These are phyloP conservation scores for Leptinotarsa defecta DNA, from an alignment of 1,140 invertebrate genomes.

Conservation along the genomic window DNA sequence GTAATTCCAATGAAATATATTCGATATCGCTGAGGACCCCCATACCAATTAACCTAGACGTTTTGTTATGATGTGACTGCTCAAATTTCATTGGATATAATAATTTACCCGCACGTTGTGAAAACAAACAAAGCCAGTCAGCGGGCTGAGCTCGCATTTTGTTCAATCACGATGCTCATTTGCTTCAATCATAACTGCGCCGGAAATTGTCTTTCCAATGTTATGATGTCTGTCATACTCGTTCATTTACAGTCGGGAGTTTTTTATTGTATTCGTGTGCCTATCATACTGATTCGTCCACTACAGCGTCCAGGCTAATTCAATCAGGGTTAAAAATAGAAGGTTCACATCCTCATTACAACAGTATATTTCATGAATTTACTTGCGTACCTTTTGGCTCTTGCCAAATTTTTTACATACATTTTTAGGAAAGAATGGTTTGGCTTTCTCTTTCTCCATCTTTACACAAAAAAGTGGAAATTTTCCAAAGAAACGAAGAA, in stretches of 20 bases:
- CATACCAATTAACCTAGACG: constrained; percentile 17
- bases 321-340: no score
- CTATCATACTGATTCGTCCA: not conserved
- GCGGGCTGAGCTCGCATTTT: constrained; percentile 22
- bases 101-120: constrained; percentile 41
- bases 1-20: not conserved
- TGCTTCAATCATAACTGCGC: constrained; percentile 39
- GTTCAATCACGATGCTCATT: constrained; percentile 35
- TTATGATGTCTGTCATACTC: constrained; percentile 29
- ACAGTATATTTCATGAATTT: no score
- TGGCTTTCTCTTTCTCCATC: no score
- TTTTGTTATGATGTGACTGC: constrained; percentile 34
- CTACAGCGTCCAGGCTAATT: not conserved
- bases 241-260: not conserved
- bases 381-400: no score
- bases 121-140: constrained; percentile 27
- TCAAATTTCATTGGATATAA: constrained; percentile 42
- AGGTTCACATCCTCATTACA: no score
- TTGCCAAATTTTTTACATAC: no score
- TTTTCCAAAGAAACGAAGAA: no score
- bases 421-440: no score
- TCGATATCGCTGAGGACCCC: not conserved
- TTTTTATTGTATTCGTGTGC: constrained; percentile 15
- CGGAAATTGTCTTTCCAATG: constrained; percentile 36
- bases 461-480: no score